Conservation (phyloP, 30 jellyfish, hydroid and myxozoan genomes). For the Haliclystus octoradiatus region DNA sequence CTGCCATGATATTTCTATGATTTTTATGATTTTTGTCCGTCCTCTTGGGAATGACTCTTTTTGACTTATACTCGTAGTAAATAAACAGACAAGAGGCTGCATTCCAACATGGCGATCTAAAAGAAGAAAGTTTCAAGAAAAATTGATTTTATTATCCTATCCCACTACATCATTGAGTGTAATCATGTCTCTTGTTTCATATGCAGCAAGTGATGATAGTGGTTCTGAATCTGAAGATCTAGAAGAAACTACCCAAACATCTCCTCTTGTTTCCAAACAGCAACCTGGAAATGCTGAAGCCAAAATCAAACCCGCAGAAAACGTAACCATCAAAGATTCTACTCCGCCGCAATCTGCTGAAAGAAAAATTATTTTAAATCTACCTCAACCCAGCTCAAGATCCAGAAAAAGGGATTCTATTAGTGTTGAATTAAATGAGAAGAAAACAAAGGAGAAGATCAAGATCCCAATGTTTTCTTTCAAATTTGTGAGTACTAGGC, state of each 20-base stretch:
- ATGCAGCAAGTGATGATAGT: background rate
- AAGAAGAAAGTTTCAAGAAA: too few relatives aligned
- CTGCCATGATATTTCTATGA: background rate
- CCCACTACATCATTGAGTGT: too few relatives aligned
- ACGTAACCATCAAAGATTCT: background rate
- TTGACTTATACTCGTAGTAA: background rate
- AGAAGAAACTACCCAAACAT: background rate
- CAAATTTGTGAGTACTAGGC: background rate
- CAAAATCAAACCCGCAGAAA: background rate
- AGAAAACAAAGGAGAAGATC: background rate
- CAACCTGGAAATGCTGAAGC: background rate
- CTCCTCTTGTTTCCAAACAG: background rate
- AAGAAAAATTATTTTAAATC: too few relatives aligned
- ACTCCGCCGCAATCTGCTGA: background rate
- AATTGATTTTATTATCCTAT: too few relatives aligned
- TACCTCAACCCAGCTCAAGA: background rate
- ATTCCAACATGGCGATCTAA: background rate
- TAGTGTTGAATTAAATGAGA: too few relatives aligned
- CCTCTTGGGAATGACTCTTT: background rate
- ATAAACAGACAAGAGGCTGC: background rate
- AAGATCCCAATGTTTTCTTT: background rate
- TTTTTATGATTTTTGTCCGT: background rate
- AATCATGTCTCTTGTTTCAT: background rate
- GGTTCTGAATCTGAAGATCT: background rate
- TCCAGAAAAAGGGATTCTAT: background rate